Evolutionary conservation across 1,140 invertebrate genomes (phyloP).

Genomic region (Semibalanus balanoides): DNA sequence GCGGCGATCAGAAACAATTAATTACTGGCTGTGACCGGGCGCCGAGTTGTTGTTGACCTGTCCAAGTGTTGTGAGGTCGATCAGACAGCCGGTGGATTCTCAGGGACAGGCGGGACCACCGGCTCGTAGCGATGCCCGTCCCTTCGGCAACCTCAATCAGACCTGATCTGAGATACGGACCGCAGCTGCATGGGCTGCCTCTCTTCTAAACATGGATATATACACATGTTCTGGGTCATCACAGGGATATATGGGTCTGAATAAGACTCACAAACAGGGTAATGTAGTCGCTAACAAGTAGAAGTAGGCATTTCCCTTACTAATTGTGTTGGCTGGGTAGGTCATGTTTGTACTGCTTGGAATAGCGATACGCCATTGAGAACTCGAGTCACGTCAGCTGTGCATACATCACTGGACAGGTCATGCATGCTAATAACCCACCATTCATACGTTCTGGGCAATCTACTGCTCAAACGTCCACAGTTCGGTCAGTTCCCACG

Average conservation of each 20-base stretch:
- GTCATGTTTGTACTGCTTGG: conserved; percentile 26
- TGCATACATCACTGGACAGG: neutral
- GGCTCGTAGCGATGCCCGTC: too few species aligned
- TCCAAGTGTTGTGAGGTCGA: neutral
- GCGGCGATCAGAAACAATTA: conserved; percentile 27
- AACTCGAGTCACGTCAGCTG: neutral
- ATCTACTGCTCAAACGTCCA: too few species aligned
- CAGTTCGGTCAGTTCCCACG: too few species aligned
- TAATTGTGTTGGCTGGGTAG: too few species aligned
- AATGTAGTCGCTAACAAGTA: conserved; percentile 44
- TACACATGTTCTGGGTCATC: too few species aligned
- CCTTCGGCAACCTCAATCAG: too few species aligned
- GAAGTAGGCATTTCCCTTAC: conserved; percentile 45
- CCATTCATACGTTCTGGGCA: neutral
- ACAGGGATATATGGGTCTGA: too few species aligned
- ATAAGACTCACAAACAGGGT: conserved; percentile 28
- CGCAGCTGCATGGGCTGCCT: too few species aligned
- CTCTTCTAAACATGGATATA: too few species aligned
- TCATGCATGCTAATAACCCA: neutral
- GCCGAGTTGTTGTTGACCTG: conserved; percentile 46
- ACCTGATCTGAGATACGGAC: too few species aligned
- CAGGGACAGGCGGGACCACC: conserved; percentile 25
- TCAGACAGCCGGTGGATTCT: conserved; percentile 38
- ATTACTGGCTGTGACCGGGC: conserved; percentile 47
- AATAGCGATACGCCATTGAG: conserved; percentile 29